phyloP scores from a whole-genome alignment of 2,113 vertebrate species.

The Bubo blakistoni region DNA sequence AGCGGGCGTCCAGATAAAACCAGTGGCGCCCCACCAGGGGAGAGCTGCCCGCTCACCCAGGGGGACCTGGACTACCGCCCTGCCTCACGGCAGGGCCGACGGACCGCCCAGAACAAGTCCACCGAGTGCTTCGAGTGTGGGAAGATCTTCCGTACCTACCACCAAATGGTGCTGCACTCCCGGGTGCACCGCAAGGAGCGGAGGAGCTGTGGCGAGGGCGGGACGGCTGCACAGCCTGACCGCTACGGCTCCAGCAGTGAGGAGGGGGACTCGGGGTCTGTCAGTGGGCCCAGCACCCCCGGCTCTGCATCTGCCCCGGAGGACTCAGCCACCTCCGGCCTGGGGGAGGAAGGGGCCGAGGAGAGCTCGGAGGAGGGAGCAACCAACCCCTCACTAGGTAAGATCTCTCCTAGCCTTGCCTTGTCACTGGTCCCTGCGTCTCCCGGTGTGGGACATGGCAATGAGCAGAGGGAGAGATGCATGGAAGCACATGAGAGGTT shows the following conservation, averaged over 20 bases:
- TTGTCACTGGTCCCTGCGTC: not conserved
- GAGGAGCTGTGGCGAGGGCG: slow-evolving; percentile 66
- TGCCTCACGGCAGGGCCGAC: slow-evolving; percentile 78
- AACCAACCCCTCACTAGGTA: slow-evolving; percentile 67
- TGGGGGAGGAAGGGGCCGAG: slow-evolving; percentile 75
- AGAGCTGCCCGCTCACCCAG: slow-evolving; percentile 67
- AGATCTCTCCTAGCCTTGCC: not conserved
- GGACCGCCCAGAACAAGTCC: slow-evolving; percentile 80
- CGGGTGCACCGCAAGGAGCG: slow-evolving; percentile 86
- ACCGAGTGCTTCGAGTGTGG: slow-evolving; percentile 93
- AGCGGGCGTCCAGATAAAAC: slow-evolving; percentile 66
- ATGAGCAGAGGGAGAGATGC: not conserved
- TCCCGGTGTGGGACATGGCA: rapidly evolving
- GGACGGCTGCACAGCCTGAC: slow-evolving; percentile 43
- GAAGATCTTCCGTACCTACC: slow-evolving; percentile 94
- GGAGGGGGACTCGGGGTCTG: slow-evolving; percentile 81
- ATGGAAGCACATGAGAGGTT: not conserved
- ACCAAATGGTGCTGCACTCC: slow-evolving; percentile 93
- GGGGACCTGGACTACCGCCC: slow-evolving; percentile 84
- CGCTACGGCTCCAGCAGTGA: slow-evolving; percentile 85
- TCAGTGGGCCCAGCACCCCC: slow-evolving; percentile 85
- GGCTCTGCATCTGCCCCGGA: slow-evolving; percentile 73
- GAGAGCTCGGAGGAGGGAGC: slow-evolving; percentile 79
- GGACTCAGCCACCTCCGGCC: slow-evolving; percentile 78
- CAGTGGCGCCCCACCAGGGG: slow-evolving; percentile 25